A percentile compares a stretch with the other conserved stretches of the same genome.
Evolutionary conservation across 2,113 vertebrate genomes (phyloP).

Genomic region (Anarhynchus alexandrinus): DNA sequence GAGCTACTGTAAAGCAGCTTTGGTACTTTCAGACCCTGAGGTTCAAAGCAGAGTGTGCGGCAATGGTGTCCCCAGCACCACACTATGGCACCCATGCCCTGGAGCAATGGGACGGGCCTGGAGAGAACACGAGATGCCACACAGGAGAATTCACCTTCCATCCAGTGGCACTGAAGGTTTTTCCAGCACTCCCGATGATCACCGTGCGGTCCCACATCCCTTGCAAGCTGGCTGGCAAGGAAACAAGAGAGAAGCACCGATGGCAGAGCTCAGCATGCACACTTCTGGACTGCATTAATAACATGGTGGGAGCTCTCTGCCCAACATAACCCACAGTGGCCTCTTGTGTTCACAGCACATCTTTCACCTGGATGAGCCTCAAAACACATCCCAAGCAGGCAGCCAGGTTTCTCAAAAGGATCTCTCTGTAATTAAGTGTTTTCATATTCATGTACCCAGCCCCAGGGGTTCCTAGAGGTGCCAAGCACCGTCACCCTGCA

Average conservation of each 20-base stretch:
- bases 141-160: slow-evolving; percentile 83
- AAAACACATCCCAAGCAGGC: neutral
- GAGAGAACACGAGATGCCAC: neutral
- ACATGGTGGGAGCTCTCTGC: neutral
- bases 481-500: neutral
- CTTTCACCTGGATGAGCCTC: neutral
- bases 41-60: neutral
- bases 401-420: slow-evolving; percentile 5
- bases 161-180: slow-evolving; percentile 91
- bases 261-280: neutral
- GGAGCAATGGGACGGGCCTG: neutral
- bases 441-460: neutral
- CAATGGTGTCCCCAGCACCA: fast-evolving
- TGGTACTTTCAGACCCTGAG: neutral
- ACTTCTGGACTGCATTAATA: neutral
- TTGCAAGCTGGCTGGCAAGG: slow-evolving; percentile 82
- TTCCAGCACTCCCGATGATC: slow-evolving; percentile 88
- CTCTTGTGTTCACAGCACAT: neutral
- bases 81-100: neutral
- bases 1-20: neutral
- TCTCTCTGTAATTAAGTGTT: neutral
- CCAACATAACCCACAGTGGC: fast-evolving
- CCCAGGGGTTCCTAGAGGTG: neutral
- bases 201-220: slow-evolving; percentile 96
- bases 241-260: neutral